These are phyloP conservation scores for Aquatica leii DNA, from an alignment of 2,888 invertebrate species.

Conservation along the genomic window DNA sequence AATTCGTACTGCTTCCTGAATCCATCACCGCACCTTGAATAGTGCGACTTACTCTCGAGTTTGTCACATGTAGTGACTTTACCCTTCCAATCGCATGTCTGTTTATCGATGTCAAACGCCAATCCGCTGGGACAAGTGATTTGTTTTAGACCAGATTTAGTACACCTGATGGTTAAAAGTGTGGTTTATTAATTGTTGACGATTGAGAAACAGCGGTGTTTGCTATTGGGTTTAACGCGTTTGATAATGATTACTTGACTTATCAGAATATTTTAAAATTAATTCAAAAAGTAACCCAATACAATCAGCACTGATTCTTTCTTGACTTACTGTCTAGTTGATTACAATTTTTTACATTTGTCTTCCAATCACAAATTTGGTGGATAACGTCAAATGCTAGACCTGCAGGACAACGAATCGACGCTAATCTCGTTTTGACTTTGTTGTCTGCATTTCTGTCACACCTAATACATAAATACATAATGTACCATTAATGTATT, in stretches of 20 bases:
- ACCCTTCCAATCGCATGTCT: conserved; percentile 98
- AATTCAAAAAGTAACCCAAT: conserved; percentile 9
- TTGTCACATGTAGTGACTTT: conserved; percentile 96
- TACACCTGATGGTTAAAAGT: conserved; percentile 75
- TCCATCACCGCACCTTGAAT: conserved; percentile 48
- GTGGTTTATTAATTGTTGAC: conserved; percentile 40
- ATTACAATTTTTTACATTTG: conserved; percentile 96
- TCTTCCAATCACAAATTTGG: conserved; percentile 97
- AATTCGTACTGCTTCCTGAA: conserved; percentile 39
- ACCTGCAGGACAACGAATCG: conserved; percentile 88
- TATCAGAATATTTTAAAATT: not conserved
- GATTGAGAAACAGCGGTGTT: conserved; percentile 54
- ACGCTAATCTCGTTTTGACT: conserved; percentile 85
- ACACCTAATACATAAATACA: conserved; percentile 76
- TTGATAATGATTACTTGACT: not conserved
- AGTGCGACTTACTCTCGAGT: conserved; percentile 90
- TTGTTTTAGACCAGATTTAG: conserved; percentile 94
- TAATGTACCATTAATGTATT: conserved; percentile 12
- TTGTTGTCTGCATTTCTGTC: conserved; percentile 90
- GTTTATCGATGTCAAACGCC: conserved; percentile 97
- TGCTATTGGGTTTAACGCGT: not conserved
- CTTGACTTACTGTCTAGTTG: conserved; percentile 88
- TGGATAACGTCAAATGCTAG: conserved; percentile 93
- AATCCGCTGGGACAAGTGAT: conserved; percentile 96
- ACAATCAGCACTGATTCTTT: conserved; percentile 51